Conservation (phyloP, 2,113 vertebrate species). For the Potamarius usumacintae region DNA sequence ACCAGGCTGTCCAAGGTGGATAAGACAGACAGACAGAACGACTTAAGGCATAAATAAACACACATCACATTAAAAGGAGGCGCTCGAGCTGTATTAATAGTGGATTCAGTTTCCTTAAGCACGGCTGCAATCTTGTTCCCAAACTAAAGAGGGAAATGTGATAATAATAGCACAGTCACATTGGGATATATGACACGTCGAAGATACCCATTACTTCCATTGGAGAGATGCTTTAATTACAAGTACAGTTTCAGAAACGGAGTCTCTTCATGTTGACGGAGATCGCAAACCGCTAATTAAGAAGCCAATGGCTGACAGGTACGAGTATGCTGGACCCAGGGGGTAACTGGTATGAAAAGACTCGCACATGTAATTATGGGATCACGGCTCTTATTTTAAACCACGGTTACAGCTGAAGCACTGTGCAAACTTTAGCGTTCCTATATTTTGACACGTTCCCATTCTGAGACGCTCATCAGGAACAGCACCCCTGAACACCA, state of each 20-base stretch:
- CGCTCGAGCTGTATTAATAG: background rate
- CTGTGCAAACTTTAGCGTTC: constrained; percentile 2
- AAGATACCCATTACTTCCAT: constrained; percentile 71
- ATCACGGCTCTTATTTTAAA: constrained; percentile 47
- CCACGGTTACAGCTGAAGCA: constrained; percentile 13
- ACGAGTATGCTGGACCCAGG: constrained; percentile 43
- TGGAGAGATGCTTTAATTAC: constrained; percentile 77
- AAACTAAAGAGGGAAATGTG: constrained; percentile 53
- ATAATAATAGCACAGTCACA: constrained; percentile 70
- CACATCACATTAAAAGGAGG: background rate
- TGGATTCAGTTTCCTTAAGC: background rate
- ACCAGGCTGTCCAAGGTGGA: no score
- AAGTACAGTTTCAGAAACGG: constrained; percentile 71
- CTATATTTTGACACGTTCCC: constrained; percentile 1
- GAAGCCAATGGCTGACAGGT: constrained; percentile 68
- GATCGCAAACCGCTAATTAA: constrained; percentile 73
- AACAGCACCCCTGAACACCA: background rate
- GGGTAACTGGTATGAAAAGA: constrained; percentile 49
- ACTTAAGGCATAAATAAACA: background rate
- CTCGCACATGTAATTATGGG: constrained; percentile 47
- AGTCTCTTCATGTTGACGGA: constrained; percentile 68
- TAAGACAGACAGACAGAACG: background rate
- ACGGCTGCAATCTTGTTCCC: background rate
- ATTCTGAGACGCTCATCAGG: background rate
- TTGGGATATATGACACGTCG: constrained; percentile 62